Base-by-base conservation (phyloP, 2,113 vertebrate genomes). In the Suncus etruscus region DNA sequence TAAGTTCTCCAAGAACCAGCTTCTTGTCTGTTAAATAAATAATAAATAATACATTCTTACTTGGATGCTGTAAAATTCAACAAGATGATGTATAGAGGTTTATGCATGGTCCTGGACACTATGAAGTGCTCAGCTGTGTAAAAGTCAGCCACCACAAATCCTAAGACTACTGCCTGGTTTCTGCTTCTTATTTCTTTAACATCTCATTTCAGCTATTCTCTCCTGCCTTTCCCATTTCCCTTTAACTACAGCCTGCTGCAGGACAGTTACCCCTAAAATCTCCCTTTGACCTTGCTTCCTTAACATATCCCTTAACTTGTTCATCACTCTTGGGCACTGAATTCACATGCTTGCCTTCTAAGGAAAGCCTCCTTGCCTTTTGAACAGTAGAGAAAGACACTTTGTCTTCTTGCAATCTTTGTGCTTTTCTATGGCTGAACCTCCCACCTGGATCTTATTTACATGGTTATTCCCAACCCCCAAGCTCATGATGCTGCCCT, bases 61-160 rank as follows among this genome's bases (percentile, higher is more conserved):
- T 51, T 77, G 75, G 75, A 50, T 51, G 45, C 65, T 65, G 6
- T 86, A 77, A 89, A 75, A 74, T 69, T 27, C 73, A 92, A 51
- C 63, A 39, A 81, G 45, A 66, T 69, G 39, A 63, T 69, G 14
- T 77, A 70, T 63, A 6, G 7, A 39, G 79, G n/a, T 25, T 3
- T 65, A 76, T 70, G 16, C 9, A 27, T 3, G 20, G 47, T 48
- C 14, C 4, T 72, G 27, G 50, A n/a, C 16, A 20, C 45, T 27
- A 48, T 1, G 11, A 76, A 70, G 10, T 76, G 10, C 29, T 84
- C 54, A 39, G 39, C 39, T 39, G 39, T 61, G 18, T 45, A 45
- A 74, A 39, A 61, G 65, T 75, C 54, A 76, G 16, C 68, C 2
- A 31, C 15, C 45, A 16, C 32, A 29, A 84, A 69, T 3, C 31